Base-by-base conservation (phyloP, 2,113 vertebrate genomes). In the Mobula hypostoma region DNA sequence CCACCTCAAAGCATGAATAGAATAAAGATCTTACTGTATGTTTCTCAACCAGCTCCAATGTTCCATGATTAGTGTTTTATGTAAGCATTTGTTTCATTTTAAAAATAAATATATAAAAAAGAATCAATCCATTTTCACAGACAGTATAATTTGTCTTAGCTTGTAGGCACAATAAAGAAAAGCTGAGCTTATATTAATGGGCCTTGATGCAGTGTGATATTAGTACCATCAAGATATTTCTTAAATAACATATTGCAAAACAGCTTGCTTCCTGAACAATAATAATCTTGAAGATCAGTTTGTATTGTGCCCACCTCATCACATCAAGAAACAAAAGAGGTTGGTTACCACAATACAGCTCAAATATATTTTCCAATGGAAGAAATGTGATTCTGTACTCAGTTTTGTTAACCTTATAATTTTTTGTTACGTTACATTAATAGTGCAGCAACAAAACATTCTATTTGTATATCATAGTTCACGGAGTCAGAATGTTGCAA, bases 11-110 rank as follows among this genome's bases (percentile, higher is more conserved):
- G 14, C 61, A 17, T 90, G 8, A 32, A 15, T 6, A 85, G 27
- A 48, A 48, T 40, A 5, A 72, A 36, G 19, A 5, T 24, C 7
- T 36, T 92, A 5, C n/a, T 36, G n/a, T 7, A 3, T 70, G 63
- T 40, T 92, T 40, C 2, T 92, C 90, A 27, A 72, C 36, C 32
- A 19, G 21, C 66, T 72, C 90, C 8, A 40, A 68, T 93, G 90
- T 7, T 29, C 32, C 48, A 15, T 40, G 68, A 8, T 48, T 63
- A 24, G 21, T 74, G 32, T 74, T 93, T 93, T 93, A 92, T 92
- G 90, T 48, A 68, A 92, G 88, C 68, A 56, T 48, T 88, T 74
- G 32, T 93, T 93, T 74, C 66, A 72, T 74, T 93, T 93, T 14
- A 63, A 68, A 63, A 90, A 88, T 66, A 90, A 66, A 68, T 66